A percentile compares a stretch with the other conserved stretches of the same genome.
phyloP scores from a whole-genome alignment of 2,797 vertebrate genomes.

The Thamnophis elegans region DNA sequence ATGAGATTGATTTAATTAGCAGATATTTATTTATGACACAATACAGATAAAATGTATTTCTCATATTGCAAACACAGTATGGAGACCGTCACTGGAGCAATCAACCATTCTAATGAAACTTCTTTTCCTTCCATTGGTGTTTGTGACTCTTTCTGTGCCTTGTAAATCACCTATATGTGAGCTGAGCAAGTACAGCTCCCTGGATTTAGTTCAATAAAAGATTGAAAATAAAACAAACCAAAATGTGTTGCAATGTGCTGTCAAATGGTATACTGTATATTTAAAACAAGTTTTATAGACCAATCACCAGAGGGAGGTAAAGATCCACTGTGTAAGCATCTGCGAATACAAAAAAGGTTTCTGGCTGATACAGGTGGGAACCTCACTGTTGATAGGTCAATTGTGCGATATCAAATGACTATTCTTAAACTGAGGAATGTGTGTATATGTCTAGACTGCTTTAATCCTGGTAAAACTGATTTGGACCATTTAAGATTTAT shows the following conservation, averaged over 20 bases:
- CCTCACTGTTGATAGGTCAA: not conserved
- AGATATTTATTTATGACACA: not conserved
- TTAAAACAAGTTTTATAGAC: not conserved
- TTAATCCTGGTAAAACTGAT: not conserved
- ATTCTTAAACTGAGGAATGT: not conserved
- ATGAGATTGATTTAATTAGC: not conserved
- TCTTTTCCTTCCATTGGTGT: not conserved
- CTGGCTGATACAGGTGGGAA: not conserved
- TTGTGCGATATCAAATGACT: not conserved
- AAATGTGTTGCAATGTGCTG: not conserved
- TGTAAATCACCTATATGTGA: not conserved
- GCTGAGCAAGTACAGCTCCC: not conserved
- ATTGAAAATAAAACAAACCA: not conserved
- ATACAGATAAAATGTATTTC: not conserved
- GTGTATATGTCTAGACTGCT: not conserved
- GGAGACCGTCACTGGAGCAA: not conserved
- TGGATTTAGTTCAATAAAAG: not conserved
- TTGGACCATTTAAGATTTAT: not conserved
- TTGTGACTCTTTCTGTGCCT: not conserved
- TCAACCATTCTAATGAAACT: not conserved
- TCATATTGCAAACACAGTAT: not conserved
- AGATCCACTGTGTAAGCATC: not conserved
- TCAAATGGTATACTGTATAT: not conserved
- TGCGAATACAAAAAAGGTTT: not conserved
- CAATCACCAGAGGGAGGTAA: conserved; percentile 35